Percentiles rank a stretch among this genome's conserved stretches.
Conservation (phyloP, 92 coral and sea anemone genomes). For the Meandrina meandrites region DNA sequence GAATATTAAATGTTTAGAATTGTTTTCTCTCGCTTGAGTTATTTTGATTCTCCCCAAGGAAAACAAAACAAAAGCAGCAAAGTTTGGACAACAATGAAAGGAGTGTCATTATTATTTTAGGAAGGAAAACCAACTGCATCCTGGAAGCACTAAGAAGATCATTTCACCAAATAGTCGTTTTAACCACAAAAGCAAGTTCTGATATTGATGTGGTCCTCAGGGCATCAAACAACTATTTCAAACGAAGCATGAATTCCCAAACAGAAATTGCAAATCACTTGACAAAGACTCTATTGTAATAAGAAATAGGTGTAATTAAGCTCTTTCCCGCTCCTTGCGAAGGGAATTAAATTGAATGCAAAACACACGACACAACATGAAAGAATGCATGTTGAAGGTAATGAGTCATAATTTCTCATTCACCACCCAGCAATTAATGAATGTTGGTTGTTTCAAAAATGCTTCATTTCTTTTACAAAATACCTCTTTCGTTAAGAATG, state of each 20-base stretch:
- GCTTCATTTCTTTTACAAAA: not conserved
- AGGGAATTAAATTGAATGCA: slow-evolving; percentile 24
- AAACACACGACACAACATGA: not conserved
- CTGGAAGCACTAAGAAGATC: not conserved
- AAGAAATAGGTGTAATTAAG: slow-evolving; percentile 32
- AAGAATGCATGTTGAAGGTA: not conserved
- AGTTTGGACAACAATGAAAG: slow-evolving; percentile 17
- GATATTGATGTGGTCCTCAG: slow-evolving; percentile 6
- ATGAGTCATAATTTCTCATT: not conserved
- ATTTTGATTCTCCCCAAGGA: not conserved
- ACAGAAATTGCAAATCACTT: slow-evolving; percentile 32
- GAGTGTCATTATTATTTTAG: not conserved
- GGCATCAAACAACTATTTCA: slow-evolving; percentile 5
- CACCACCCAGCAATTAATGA: not conserved
- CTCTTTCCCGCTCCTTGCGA: slow-evolving; percentile 32
- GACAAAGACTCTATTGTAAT: slow-evolving; percentile 29
- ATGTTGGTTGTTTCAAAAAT: not conserved
- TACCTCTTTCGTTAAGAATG: slow-evolving; percentile 34
- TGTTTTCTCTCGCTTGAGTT: slow-evolving; percentile 4
- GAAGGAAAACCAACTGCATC: not conserved
- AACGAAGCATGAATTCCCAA: slow-evolving; percentile 11
- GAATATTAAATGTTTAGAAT: not conserved
- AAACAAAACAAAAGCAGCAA: slow-evolving; percentile 16
- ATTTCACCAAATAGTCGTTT: not conserved
- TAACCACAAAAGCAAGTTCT: not conserved